These are phyloP conservation scores for Mizuhopecten yessoensis DNA, from an alignment of 1,140 invertebrate species.

Conservation along the genomic window DNA sequence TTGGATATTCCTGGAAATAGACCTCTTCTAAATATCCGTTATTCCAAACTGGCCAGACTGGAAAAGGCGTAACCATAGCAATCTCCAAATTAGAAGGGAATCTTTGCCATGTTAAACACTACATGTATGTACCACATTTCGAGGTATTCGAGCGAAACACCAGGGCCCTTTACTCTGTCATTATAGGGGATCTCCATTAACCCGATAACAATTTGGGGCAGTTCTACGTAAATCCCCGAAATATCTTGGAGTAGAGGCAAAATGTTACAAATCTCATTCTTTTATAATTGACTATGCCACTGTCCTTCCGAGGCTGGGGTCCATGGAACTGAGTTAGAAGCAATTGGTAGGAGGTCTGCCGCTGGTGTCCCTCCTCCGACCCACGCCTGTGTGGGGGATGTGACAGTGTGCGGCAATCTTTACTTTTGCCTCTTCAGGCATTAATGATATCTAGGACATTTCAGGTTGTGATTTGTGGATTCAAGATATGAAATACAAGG, in stretches of 20 bases:
- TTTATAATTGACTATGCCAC: neutral
- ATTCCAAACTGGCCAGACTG: neutral
- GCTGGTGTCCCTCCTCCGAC: too few species aligned
- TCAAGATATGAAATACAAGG: too few species aligned
- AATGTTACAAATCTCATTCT: neutral
- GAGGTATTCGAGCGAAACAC: neutral
- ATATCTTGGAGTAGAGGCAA: neutral
- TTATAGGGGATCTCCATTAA: slow-evolving; percentile 32
- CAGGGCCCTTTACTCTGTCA: slow-evolving; percentile 26
- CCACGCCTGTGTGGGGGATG: too few species aligned
- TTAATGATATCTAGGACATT: too few species aligned
- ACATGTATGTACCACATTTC: neutral
- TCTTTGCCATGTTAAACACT: neutral
- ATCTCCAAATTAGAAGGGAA: neutral
- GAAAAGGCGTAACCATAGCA: neutral
- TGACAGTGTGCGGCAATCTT: too few species aligned
- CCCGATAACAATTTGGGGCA: slow-evolving; percentile 34
- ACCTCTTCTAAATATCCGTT: neutral
- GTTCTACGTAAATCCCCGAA: slow-evolving; percentile 22
- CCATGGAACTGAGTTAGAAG: too few species aligned
- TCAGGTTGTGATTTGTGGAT: too few species aligned
- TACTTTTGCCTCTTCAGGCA: too few species aligned
- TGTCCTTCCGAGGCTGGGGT: too few species aligned
- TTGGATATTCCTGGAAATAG: neutral
- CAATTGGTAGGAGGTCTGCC: too few species aligned